phyloP scores from a whole-genome alignment of 2,113 vertebrate species.

The Neoarius graeffei region DNA sequence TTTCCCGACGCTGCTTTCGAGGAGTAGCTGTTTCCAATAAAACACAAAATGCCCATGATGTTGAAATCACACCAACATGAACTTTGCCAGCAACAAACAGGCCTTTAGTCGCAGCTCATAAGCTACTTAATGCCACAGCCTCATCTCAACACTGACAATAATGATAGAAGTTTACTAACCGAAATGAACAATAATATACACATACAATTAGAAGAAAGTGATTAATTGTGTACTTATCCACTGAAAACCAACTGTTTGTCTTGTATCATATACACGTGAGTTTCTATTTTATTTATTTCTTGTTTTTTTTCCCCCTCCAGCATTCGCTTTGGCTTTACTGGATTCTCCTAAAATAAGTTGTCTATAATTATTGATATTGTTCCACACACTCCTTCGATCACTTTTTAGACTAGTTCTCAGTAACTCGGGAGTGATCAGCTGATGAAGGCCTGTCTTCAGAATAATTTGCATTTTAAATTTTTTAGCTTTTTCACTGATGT shows the following conservation, averaged over 20 bases:
- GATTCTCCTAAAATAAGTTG: background rate
- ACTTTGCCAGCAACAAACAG: background rate
- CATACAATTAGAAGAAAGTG: background rate
- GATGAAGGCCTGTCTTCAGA: background rate
- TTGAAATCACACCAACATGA: background rate
- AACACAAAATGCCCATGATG: background rate
- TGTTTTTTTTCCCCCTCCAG: background rate
- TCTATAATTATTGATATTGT: background rate
- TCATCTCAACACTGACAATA: background rate
- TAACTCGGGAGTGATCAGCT: background rate
- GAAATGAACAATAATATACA: background rate
- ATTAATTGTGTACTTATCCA: background rate
- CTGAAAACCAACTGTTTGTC: background rate
- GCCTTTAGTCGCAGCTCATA: background rate
- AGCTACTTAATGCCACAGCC: background rate
- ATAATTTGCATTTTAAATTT: background rate
- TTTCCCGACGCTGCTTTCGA: constrained; percentile 92
- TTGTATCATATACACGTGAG: background rate
- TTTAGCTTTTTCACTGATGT: background rate
- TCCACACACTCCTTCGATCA: background rate
- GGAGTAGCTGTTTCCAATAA: constrained; percentile 78
- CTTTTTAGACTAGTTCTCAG: background rate
- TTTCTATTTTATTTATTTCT: background rate
- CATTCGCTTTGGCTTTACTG: background rate
- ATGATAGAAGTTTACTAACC: background rate